Base-by-base conservation (phyloP, 1,140 invertebrate genomes). In the Lepidurus apus region DNA sequence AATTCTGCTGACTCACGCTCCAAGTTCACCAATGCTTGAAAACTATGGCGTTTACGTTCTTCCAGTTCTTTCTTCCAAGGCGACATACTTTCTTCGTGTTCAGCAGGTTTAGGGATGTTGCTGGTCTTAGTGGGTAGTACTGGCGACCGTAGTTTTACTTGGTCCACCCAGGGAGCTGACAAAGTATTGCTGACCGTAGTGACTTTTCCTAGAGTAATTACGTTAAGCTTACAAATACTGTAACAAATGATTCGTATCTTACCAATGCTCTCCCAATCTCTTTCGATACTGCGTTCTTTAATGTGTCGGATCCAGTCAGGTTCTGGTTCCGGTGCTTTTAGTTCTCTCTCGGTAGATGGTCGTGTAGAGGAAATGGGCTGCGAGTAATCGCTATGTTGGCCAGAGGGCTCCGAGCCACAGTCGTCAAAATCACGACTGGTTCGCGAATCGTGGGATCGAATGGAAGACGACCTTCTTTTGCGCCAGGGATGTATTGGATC, bases 401-500 rank as follows among this genome's bases (percentile, higher is more conserved):
- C 53, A 9, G 53, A 65, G 6, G 21, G 9, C 21, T 65, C 53
- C 21, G 53, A 65, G 6, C n/a, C 53, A 17, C 53, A 65, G 13
- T 65, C 53, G 13, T 65, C 53, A 17, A 65, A 65, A 65, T 65
- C 53, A 13, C 53, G 8, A 65, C 53, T 65, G 53, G 53, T 65
- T 7, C 21, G 53, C 7, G 53, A 65, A 21, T 65, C 53, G 13
- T 65, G 53, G 17, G 53, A 65, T 7, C 3, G 53, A 17, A 65
- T 65, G 53, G 53, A 65, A 17, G 53, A 65, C 13, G 53, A 65
- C 21, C 53, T 65, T 65, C 53, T 13, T 65, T 65, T 65, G 13
- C 53, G 53, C 53, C 53, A 65, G 21, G 53, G 53, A n/a, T 65
- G 53, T 17, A 65, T 17, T 65, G 53, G 53, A 65, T 65, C 53